Evolutionary conservation across 2,888 invertebrate species (phyloP), one percentile per base, ranked within the genome.

Genomic region (Drosophila bunnanda): DNA sequence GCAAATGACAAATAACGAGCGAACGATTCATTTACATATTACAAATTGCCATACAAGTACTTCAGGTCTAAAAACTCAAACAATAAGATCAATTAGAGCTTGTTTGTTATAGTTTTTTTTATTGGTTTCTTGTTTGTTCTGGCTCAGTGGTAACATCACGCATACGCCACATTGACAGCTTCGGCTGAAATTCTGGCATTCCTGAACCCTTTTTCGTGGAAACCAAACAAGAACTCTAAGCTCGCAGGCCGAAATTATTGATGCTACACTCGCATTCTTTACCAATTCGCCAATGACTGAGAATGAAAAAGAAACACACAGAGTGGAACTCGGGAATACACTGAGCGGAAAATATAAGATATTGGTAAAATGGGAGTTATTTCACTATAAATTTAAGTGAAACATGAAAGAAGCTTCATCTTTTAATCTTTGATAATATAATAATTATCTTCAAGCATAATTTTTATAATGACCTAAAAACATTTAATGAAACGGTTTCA

Each of bases 141-240:
- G 57, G 44, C 43, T 39, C 25, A 28, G 32, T 13, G 25, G 8
- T 43, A 57, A 72, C 44, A 75, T 79, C 56, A 78, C 71, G 70
- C 76, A 83, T 82, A 84, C 82, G 80, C 73, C 66, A 55, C 61
- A 22, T 32, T 30, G 43, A 55, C 46, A 62, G 60, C 32, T 50
- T 34, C 41, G 67, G 36, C 60, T 12, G 32, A 38, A 32, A 38
- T 53, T 34, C 54, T 17, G 36, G 46, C 36, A 55, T 57, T 34
- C 28, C 54, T 10, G 25, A 65, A 76, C 79, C 76, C 65, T 80
- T 76, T 73, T 84, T 82, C 73, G 30, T 38, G 50, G 69, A 82
- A 84, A 30, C 28, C 12, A 41, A 68, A 53, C 39, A 52, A 68
- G 52, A 67, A 57, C 28, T 66, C 67, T 34, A 50, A 55, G 57